phyloP scores from a whole-genome alignment of 2,113 vertebrate species.

The Pygoscelis antarcticus region DNA sequence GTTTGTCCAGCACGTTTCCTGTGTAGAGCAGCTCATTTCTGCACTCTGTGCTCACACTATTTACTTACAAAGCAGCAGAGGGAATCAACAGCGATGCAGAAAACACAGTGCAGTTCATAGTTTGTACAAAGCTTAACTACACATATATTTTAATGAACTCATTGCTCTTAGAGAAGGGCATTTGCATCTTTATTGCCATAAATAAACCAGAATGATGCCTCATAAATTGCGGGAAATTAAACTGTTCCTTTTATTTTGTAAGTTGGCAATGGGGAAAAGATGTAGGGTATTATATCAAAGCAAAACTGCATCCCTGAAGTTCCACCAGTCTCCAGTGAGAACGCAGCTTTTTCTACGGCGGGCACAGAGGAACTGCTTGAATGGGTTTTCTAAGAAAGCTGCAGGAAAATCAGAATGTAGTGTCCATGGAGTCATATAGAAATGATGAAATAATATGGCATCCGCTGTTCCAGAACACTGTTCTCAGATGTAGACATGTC shows the following conservation, averaged over 20 bases:
- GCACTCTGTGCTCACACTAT: rapidly evolving
- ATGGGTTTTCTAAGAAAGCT: background rate
- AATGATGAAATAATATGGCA: background rate
- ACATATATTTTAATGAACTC: background rate
- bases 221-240: background rate
- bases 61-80: background rate
- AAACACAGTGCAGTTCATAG: rapidly evolving
- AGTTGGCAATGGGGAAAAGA: background rate
- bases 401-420: too few species aligned
- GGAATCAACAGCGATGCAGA: rapidly evolving
- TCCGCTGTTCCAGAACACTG: background rate
- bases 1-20: rapidly evolving
- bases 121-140: background rate
- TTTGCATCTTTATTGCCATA: background rate
- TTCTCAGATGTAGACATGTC: background rate
- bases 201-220: background rate
- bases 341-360: background rate
- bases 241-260: background rate
- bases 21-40: background rate
- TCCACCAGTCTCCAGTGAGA: background rate
- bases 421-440: too few species aligned
- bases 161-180: background rate
- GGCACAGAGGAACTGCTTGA: background rate
- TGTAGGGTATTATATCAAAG: background rate
- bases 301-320: background rate